Conservation (phyloP, 2,888 invertebrate species). For the Meteorus colon region DNA sequence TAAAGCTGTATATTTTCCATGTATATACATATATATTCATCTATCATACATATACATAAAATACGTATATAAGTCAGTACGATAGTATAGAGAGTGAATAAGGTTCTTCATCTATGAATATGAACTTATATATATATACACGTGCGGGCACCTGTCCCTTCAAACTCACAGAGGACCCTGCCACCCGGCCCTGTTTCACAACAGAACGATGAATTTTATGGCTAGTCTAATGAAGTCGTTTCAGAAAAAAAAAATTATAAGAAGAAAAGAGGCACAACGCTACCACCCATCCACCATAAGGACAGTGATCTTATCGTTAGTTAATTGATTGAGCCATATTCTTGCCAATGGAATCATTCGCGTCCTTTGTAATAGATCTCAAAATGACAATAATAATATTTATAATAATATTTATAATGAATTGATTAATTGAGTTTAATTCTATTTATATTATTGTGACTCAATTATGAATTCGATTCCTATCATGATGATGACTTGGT, state of each 20-base stretch:
- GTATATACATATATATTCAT: background rate
- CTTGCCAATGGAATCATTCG: constrained; percentile 57
- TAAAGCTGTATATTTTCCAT: constrained; percentile 17
- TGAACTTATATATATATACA: constrained; percentile 19
- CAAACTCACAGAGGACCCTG: constrained; percentile 45
- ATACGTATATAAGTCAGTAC: background rate
- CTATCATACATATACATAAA: constrained; percentile 10
- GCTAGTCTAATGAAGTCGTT: constrained; percentile 70
- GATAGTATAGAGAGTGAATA: constrained; percentile 31
- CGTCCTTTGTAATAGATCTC: constrained; percentile 20
- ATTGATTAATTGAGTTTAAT: background rate
- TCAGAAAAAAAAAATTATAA: constrained; percentile 44
- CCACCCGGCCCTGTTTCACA: constrained; percentile 59
- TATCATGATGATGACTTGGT: constrained; percentile 21
- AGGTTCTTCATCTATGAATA: constrained; percentile 60
- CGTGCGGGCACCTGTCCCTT: constrained; percentile 64
- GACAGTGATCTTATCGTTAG: constrained; percentile 66
- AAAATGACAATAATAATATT: background rate
- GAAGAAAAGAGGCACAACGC: constrained; percentile 22
- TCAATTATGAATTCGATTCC: background rate
- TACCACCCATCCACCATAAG: constrained; percentile 57
- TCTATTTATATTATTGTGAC: background rate
- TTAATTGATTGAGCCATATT: constrained; percentile 69
- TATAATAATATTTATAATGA: constrained; percentile 3
- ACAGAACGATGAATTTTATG: constrained; percentile 67